Base-by-base conservation (phyloP, 2,888 invertebrate genomes). In the Philereme vetulata region DNA sequence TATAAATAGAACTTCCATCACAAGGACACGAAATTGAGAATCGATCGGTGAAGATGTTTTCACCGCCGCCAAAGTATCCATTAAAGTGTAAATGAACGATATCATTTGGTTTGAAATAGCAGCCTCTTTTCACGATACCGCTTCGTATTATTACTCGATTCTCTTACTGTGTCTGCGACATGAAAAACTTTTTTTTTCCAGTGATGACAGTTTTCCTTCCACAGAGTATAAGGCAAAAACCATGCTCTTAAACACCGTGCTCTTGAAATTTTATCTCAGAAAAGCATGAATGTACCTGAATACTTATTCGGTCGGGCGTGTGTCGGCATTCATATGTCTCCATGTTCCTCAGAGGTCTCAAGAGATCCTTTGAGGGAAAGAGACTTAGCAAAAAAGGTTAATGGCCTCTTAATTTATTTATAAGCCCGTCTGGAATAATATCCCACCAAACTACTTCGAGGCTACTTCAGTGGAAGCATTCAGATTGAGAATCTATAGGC, bases 321-420 rank as follows among this genome's bases (percentile, higher is more conserved):
- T 81, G 82, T 70, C 72, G 75, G 68, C 68, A 72, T 78, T 68
- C 68, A 62, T 74, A 77, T 74, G 68, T 73, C 68, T 76, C 77
- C 75, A 70, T 78, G 74, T 75, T 74, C 71, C 68, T 68, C 68
- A 71, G 64, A 64, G 56, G 21, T 21, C 21, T 21, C 21, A 21
- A 21, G 21, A 21, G 21, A 21, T 21, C 21, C 2, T 21, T 21
- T 21, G 21, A 21, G 21, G 21, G 21, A 21, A 21, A 21, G 21
- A 21, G 2, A 21, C 21, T 21, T 21, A 1, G 21, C 21, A 21
- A 21, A 21, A 21, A 21, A 21, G 21, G 2, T 21, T 21, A 21
- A 21, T 21, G 21, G 21, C 1, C 21, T 21, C 21, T 21, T 21
- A 21, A 21, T 21, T 21, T 21, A 21, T 21, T 21, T 21, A 21